These are phyloP conservation scores for Mustelus asterias DNA, from an alignment of 2,113 vertebrate species.

Conservation along the genomic window DNA sequence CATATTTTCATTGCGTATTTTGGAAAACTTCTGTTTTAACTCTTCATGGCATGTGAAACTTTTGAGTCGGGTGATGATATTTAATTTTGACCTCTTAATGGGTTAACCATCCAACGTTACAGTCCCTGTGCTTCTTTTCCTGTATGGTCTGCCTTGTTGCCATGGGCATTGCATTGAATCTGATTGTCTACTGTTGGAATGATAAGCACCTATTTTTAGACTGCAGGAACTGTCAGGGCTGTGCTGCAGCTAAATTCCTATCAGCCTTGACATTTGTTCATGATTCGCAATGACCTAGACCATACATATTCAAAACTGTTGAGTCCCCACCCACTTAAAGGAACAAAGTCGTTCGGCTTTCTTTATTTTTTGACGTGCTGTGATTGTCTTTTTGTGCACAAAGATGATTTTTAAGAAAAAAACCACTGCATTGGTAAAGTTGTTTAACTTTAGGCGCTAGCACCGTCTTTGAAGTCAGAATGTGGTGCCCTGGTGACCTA, in stretches of 20 bases:
- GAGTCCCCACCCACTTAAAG: not conserved
- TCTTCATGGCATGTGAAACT: not conserved
- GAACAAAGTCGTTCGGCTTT: not conserved
- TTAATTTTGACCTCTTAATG: not conserved
- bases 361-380: not conserved
- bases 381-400: not conserved
- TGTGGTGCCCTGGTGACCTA: not conserved
- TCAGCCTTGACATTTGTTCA: not conserved
- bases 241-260: not conserved
- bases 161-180: not conserved
- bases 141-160: not conserved
- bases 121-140: not conserved
- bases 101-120: not conserved
- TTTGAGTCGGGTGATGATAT: not conserved
- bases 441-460: not conserved
- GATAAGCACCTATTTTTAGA: constrained; percentile 7
- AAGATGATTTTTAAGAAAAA: not conserved
- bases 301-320: not conserved
- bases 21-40: not conserved
- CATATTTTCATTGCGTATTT: not conserved
- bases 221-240: not conserved
- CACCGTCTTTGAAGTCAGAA: not conserved
- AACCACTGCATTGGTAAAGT: not conserved
- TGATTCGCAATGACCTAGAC: not conserved
- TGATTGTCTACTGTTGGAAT: not conserved